phyloP scores from a whole-genome alignment of 2,113 vertebrate species.

The Trematocara nigrifrons region DNA sequence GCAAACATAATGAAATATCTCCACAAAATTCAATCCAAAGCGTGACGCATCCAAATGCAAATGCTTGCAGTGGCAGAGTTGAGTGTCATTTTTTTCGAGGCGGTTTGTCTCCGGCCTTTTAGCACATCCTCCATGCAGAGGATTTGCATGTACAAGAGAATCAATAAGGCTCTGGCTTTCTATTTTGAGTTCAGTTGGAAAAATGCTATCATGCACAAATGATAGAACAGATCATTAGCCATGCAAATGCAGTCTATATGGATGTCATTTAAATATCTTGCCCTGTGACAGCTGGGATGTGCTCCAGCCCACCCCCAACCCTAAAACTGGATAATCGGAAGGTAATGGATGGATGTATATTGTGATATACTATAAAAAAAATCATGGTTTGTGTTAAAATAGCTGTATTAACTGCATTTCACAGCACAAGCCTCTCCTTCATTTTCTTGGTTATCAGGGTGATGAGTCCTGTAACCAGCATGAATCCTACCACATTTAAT shows the following conservation, averaged over 20 bases:
- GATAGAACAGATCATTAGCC: background rate
- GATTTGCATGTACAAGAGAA: background rate
- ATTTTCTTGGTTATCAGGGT: background rate
- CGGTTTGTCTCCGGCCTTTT: conserved; percentile 18
- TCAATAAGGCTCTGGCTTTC: background rate
- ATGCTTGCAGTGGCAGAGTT: background rate
- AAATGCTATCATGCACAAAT: background rate
- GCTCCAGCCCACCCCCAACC: background rate
- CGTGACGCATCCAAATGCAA: background rate
- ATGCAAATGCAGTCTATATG: background rate
- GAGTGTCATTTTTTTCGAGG: conserved; percentile 7
- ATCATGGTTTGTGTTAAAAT: background rate
- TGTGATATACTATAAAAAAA: background rate
- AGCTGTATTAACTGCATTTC: background rate
- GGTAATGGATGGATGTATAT: background rate
- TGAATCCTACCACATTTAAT: background rate
- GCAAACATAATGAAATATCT: conserved; percentile 1
- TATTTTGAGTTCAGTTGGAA: background rate
- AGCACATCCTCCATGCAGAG: background rate
- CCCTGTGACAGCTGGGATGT: background rate
- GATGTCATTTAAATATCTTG: background rate
- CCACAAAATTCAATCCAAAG: background rate
- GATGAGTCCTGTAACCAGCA: background rate
- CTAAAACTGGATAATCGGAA: background rate
- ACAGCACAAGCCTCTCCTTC: background rate